A percentile compares a stretch with the other conserved stretches of the same genome.
phyloP scores from a whole-genome alignment of 2,113 vertebrate species.

The Halichoerus grypus region DNA sequence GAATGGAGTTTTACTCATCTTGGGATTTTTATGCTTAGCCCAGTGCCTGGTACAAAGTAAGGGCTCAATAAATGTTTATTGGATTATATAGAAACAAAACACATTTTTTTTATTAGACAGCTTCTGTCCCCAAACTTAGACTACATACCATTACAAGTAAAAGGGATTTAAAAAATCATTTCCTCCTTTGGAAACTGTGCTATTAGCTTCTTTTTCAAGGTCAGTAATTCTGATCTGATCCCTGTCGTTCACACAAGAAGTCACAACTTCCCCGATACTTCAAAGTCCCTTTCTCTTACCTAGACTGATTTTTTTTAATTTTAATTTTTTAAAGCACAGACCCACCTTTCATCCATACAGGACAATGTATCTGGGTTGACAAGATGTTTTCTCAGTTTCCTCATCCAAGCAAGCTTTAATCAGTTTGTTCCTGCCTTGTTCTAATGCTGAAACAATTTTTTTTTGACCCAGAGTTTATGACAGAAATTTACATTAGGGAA shows the following conservation, averaged over 20 bases:
- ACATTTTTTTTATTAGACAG: not conserved
- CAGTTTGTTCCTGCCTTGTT: not conserved
- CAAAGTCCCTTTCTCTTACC: slow-evolving; percentile 22
- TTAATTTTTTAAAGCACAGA: slow-evolving; percentile 21
- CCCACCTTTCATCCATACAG: not conserved
- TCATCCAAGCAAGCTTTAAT: slow-evolving; percentile 24
- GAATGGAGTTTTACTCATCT: not conserved
- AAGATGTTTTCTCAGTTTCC: not conserved
- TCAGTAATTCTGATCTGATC: not conserved
- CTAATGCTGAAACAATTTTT: not conserved
- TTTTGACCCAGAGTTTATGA: not conserved
- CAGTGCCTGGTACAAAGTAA: not conserved
- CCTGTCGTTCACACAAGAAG: not conserved
- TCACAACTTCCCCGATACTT: slow-evolving; percentile 1
- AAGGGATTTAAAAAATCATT: not conserved
- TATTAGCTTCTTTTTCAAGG: slow-evolving; percentile 20
- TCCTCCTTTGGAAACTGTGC: not conserved
- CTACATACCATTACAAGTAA: not conserved
- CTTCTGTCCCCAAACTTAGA: not conserved
- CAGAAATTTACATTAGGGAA: not conserved
- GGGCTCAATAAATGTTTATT: not conserved
- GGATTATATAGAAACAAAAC: not conserved
- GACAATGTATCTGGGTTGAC: not conserved
- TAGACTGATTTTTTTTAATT: not conserved
- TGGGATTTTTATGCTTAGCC: not conserved